Percentiles rank a stretch among this genome's conserved stretches.
phyloP scores from a whole-genome alignment of 2,888 invertebrate species.

The Nesidiocoris tenuis region DNA sequence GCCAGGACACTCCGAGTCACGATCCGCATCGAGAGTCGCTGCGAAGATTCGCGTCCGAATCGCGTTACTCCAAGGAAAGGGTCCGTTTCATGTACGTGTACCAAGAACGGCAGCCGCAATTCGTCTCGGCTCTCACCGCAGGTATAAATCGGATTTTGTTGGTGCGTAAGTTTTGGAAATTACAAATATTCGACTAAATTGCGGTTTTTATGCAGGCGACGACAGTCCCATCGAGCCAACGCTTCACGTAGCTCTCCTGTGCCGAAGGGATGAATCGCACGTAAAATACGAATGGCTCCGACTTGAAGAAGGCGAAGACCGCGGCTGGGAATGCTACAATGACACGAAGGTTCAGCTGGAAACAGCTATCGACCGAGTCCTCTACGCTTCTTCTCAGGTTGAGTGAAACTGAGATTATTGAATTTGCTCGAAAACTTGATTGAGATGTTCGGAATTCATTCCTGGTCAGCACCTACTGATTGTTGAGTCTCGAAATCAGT shows the following conservation, averaged over 20 bases:
- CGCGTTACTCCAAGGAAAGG: constrained; percentile 65
- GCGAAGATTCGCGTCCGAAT: constrained; percentile 68
- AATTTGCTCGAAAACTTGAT: too few relatives aligned
- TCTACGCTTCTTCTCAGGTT: constrained; percentile 49
- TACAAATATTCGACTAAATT: too few relatives aligned
- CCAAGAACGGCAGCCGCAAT: constrained; percentile 77
- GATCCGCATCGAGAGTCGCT: constrained; percentile 68
- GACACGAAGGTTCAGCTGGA: constrained; percentile 60
- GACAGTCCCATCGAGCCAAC: constrained; percentile 65
- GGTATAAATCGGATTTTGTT: constrained; percentile 17
- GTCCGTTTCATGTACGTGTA: constrained; percentile 86
- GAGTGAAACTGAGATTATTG: not conserved
- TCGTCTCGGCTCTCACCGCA: constrained; percentile 69
- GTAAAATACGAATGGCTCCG: constrained; percentile 89
- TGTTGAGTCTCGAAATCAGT: too few relatives aligned
- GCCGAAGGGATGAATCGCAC: constrained; percentile 82
- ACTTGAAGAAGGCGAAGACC: constrained; percentile 59
- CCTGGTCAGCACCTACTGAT: too few relatives aligned
- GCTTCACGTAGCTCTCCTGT: constrained; percentile 80
- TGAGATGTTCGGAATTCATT: too few relatives aligned
- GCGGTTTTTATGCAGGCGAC: constrained; percentile 55
- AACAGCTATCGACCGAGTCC: constrained; percentile 48
- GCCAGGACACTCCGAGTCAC: constrained; percentile 63
- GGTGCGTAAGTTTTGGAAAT: not conserved
- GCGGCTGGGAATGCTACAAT: constrained; percentile 60